Evolutionary conservation across 1,140 invertebrate genomes (phyloP), one percentile per base, ranked within the genome.

Genomic region (Ceratosolen fusciceps): DNA sequence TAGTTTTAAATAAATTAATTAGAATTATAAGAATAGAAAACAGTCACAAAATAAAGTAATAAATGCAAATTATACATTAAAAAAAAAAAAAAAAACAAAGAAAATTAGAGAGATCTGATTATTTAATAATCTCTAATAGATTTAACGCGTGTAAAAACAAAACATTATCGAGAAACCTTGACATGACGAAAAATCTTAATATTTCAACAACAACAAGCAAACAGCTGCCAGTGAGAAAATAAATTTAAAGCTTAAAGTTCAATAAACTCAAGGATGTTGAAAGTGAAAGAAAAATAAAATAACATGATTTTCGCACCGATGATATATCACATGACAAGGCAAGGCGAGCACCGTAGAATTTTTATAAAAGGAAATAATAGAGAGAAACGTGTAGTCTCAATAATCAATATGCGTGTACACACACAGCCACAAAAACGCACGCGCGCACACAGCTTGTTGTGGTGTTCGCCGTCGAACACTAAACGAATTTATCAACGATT

Each of bases 341-440:
- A 60, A 34, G n/a, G n/a, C n/a, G 19, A 24, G 16, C 14, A 8
- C 21, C 34, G 24, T 67, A 67, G 0, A 4, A 39, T 1, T 1
- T 39, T 3, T 34, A 37, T 24, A 24, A 10, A 58, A 29, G 19
- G 37, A 49, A 70, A n/a, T 47, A 47, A 70, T 43, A 70, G 34
- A 56, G 29, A 34, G 16, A 52, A 52, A 4, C n/a, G 24, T 26
- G 37, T 8, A 60, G 21, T 47, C 31, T 19, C 21, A 47, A 47
- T 37, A 74, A 74, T 74, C 72, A 62, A 74, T 74, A 74, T 74
- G 56, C 54, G n/a, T 62, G 56, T 62, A 19, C 37, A 56, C 31
- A 47, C 24, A 29, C 2, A 0, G 8, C 43, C 16, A 47, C 43
- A 9, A 47, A 47, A 47, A 47, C 16, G 43, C 8, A 47, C 7